Evolutionary conservation across 1,140 invertebrate species (phyloP).

Genomic region (Drosophila cardini): DNA sequence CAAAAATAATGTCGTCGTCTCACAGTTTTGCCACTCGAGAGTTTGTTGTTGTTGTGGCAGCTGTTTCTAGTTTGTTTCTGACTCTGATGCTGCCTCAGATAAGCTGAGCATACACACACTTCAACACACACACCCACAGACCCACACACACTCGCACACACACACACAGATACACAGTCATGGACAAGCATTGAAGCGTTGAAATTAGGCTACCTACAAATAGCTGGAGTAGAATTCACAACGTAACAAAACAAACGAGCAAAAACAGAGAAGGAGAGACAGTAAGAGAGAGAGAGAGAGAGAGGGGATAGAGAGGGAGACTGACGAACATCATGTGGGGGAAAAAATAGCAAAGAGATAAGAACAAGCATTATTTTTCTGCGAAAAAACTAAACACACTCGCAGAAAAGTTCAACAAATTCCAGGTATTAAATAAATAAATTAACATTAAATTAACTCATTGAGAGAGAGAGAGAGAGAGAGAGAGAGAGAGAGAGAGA

Average conservation of each 20-base stretch:
- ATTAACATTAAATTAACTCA: slow-evolving; percentile 14
- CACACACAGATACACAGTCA: slow-evolving; percentile 18
- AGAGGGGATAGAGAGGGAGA: not conserved
- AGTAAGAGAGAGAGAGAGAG: not conserved
- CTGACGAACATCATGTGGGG: not conserved
- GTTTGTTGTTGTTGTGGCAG: slow-evolving; percentile 29
- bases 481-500: not conserved
- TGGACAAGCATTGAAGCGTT: slow-evolving; percentile 74
- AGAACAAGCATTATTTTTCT: slow-evolving; percentile 13
- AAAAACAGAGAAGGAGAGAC: slow-evolving; percentile 2
- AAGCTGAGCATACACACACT: slow-evolving; percentile 57
- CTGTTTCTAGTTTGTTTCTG: slow-evolving; percentile 40
- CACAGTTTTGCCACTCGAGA: slow-evolving; percentile 31
- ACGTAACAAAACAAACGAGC: slow-evolving; percentile 1
- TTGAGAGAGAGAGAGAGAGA: not conserved
- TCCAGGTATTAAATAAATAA: slow-evolving; percentile 19
- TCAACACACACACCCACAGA: slow-evolving; percentile 29
- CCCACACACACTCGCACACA: slow-evolving; percentile 31
- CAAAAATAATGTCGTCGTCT: slow-evolving; percentile 43
- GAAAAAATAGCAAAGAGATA: slow-evolving; percentile 14
- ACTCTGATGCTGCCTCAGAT: slow-evolving; percentile 69
- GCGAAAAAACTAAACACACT: slow-evolving; percentile 22
- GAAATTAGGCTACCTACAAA: slow-evolving; percentile 78
- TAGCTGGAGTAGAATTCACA: slow-evolving; percentile 40
- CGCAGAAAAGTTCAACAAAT: slow-evolving; percentile 13